These are phyloP conservation scores for Pinna nobilis DNA, from an alignment of 1,140 invertebrate species.

Conservation along the genomic window DNA sequence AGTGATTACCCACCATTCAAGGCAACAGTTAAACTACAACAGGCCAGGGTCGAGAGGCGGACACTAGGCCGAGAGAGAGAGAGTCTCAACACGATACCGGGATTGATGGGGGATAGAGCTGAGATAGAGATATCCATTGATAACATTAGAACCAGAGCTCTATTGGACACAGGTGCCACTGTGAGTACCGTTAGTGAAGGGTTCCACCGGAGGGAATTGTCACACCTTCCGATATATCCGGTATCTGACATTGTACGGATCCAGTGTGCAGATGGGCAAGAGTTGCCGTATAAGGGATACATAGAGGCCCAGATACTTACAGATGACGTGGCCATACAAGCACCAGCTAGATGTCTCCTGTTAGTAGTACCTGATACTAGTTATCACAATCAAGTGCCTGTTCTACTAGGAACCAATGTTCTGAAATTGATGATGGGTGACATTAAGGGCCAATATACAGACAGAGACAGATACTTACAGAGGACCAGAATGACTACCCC, in stretches of 20 bases:
- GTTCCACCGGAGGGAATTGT: slow-evolving; percentile 22
- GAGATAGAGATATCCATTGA: slow-evolving; percentile 21
- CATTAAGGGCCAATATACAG: not conserved
- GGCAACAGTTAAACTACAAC: not conserved
- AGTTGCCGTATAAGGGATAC: slow-evolving; percentile 42
- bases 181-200: slow-evolving; percentile 30
- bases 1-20: not conserved
- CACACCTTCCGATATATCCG: slow-evolving; percentile 17
- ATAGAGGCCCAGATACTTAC: slow-evolving; percentile 8
- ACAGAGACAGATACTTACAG: slow-evolving; percentile 6
- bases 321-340: not conserved
- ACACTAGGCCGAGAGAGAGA: not conserved
- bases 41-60: not conserved
- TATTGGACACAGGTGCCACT: slow-evolving; percentile 36
- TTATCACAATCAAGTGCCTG: slow-evolving; percentile 8
- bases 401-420: slow-evolving; percentile 38
- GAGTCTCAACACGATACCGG: not conserved
- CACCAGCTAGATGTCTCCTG: slow-evolving; percentile 15
- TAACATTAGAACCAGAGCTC: slow-evolving; percentile 5
- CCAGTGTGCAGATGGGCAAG: slow-evolving; percentile 47
- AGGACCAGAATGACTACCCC: slow-evolving; percentile 9
- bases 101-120: slow-evolving; percentile 6
- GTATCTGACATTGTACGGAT: slow-evolving; percentile 23
- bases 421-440: slow-evolving; percentile 7
- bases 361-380: slow-evolving; percentile 25